These are phyloP conservation scores for Eupeodes corollae DNA, from an alignment of 1,140 invertebrate genomes.

Conservation along the genomic window DNA sequence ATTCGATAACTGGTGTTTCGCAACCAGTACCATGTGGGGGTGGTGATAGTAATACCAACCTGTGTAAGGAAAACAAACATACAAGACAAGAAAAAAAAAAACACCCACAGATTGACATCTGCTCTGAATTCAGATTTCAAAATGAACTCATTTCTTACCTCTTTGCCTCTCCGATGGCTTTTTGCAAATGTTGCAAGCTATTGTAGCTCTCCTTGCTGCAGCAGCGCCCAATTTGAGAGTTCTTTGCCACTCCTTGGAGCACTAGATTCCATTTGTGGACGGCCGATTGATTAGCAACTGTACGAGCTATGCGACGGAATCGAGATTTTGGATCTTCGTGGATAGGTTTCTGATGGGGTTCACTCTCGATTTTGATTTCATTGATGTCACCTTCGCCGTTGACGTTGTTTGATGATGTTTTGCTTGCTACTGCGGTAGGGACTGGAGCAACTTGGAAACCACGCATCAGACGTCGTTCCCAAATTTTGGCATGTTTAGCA, in stretches of 20 bases:
- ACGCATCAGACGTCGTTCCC: conserved; percentile 74
- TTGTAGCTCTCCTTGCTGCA: conserved; percentile 53
- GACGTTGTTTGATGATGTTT: conserved; percentile 16
- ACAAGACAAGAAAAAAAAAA: not conserved
- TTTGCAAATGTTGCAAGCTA: conserved; percentile 59
- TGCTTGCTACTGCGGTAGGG: conserved; percentile 44
- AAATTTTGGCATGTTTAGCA: conserved; percentile 64
- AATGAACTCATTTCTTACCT: conserved; percentile 18
- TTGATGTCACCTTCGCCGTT: conserved; percentile 29
- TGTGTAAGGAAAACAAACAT: conserved; percentile 3
- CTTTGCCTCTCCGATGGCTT: conserved; percentile 63
- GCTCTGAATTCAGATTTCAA: not conserved
- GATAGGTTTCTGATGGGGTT: conserved; percentile 37
- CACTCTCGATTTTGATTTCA: conserved; percentile 26
- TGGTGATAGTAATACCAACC: conserved; percentile 27
- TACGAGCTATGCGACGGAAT: conserved; percentile 59
- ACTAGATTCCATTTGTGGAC: conserved; percentile 61
- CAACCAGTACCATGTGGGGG: conserved; percentile 16
- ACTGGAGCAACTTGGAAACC: conserved; percentile 73
- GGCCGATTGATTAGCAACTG: conserved; percentile 53
- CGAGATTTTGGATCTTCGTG: conserved; percentile 52
- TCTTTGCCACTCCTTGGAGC: conserved; percentile 45
- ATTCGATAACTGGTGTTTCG: conserved; percentile 32
- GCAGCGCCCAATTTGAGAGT: conserved; percentile 65
- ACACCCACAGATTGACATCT: not conserved